Evolutionary conservation across 2,888 invertebrate genomes (phyloP).

Genomic region (Andrena hattorfiana): DNA sequence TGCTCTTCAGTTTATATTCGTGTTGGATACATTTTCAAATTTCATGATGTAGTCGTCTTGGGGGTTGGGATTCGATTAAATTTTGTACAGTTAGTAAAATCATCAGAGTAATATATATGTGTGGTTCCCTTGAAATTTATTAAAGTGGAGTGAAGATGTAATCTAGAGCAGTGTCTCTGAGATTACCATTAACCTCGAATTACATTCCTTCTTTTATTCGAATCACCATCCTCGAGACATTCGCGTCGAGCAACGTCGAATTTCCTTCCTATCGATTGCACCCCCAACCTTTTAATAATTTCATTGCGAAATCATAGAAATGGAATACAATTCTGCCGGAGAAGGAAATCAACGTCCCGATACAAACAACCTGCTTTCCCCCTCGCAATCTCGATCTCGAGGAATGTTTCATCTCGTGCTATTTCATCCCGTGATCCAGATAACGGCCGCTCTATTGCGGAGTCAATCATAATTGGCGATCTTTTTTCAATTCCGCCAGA

Average conservation of each 20-base stretch:
- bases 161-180: too few species aligned
- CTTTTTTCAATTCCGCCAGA: slow-evolving; percentile 83
- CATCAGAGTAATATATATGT: too few species aligned
- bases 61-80: too few species aligned
- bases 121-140: too few species aligned
- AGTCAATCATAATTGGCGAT: slow-evolving; percentile 83
- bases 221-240: too few species aligned
- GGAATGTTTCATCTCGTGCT: slow-evolving; percentile 45
- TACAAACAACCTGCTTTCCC: slow-evolving; percentile 25
- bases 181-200: too few species aligned
- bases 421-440: slow-evolving; percentile 52
- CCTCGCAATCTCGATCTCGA: slow-evolving; percentile 2
- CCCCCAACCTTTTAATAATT: neutral
- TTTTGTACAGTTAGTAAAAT: too few species aligned
- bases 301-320: neutral
- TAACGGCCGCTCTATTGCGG: slow-evolving; percentile 59
- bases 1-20: neutral
- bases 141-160: too few species aligned
- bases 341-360: slow-evolving; percentile 16
- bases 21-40: too few species aligned
- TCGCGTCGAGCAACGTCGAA: neutral
- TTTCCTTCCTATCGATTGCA: neutral
- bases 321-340: neutral
- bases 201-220: too few species aligned
- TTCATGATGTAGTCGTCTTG: too few species aligned